phyloP scores from a whole-genome alignment of 2,888 invertebrate species.

The Diarsia dahlii region DNA sequence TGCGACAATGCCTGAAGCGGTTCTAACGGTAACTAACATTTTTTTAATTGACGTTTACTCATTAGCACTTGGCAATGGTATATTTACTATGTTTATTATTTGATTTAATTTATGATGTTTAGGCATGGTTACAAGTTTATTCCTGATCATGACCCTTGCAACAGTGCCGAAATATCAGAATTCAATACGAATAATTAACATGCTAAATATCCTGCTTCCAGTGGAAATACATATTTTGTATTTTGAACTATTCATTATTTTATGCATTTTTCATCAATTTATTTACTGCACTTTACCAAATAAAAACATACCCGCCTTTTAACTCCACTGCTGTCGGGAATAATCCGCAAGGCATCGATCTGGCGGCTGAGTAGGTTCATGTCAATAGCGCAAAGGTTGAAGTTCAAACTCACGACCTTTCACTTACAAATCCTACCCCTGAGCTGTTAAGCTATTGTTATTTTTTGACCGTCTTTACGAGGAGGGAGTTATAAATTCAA shows the following conservation, averaged over 20 bases:
- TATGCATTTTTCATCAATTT: too few relatives aligned
- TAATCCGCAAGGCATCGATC: not conserved
- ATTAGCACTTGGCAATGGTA: not conserved
- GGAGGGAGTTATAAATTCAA: not conserved
- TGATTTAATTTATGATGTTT: not conserved
- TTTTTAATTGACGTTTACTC: not conserved
- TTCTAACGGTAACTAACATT: not conserved
- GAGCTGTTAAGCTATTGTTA: not conserved
- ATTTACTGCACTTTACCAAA: not conserved
- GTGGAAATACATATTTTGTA: not conserved
- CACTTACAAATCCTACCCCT: not conserved
- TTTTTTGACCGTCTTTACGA: not conserved
- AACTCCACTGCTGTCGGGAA: not conserved
- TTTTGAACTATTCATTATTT: not conserved
- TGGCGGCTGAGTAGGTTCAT: not conserved
- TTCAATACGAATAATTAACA: too few relatives aligned
- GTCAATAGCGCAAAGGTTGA: not conserved
- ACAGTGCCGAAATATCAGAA: not conserved
- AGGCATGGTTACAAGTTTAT: not conserved
- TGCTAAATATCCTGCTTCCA: too few relatives aligned
- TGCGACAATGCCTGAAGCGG: not conserved
- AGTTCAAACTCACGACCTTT: not conserved
- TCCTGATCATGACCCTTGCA: not conserved
- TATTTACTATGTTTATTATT: not conserved
- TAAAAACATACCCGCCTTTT: not conserved